Conservation (phyloP, 2,797 vertebrate species). For the Petrocephalus sullivani region DNA sequence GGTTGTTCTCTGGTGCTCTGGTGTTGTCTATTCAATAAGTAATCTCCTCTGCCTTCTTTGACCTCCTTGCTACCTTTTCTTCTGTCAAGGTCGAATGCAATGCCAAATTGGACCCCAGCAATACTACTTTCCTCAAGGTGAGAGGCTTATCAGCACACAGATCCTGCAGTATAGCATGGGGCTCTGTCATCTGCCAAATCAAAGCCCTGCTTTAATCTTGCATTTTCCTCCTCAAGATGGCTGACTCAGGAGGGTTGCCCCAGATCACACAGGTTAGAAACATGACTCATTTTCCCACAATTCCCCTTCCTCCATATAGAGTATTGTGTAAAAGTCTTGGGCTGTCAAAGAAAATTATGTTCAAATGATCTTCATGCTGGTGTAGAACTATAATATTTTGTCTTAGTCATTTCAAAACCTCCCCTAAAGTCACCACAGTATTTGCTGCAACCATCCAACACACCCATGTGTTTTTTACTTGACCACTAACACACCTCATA, state of each 20-base stretch:
- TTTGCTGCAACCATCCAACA: no score
- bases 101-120: conserved; percentile 93
- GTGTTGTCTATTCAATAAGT: neutral
- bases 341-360: no score
- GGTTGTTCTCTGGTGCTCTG: no score
- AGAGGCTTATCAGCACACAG: conserved; percentile 16
- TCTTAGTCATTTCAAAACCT: no score
- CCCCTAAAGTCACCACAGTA: no score
- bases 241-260: conserved; percentile 88
- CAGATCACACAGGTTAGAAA: conserved; percentile 90
- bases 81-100: conserved; percentile 85
- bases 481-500: no score
- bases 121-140: conserved; percentile 95
- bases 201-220: neutral
- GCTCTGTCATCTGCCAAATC: neutral
- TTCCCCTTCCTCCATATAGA: neutral
- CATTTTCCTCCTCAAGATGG: conserved; percentile 67
- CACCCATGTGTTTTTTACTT: no score
- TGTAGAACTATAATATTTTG: no score
- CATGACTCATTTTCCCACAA: neutral
- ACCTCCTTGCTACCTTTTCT: conserved; percentile 12
- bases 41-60: neutral
- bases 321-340: no score
- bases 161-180: neutral
- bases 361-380: no score